Evolutionary conservation across 2,113 vertebrate genomes (phyloP).

Genomic region (Semnopithecus entellus): DNA sequence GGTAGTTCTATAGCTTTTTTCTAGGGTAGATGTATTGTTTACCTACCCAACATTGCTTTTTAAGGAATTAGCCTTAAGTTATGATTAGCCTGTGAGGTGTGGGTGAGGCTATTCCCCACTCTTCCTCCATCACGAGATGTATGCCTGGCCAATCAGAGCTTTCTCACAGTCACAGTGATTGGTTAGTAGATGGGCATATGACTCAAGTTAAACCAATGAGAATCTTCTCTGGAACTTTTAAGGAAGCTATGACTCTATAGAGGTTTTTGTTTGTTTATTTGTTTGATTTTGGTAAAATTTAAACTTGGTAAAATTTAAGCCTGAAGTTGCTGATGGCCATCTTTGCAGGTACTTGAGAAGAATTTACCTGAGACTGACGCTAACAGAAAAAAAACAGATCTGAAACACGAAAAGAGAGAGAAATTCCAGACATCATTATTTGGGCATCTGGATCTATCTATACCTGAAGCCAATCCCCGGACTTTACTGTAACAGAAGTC

Average conservation of each 20-base stretch:
- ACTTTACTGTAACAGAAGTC: not conserved
- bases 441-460: not conserved
- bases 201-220: not conserved
- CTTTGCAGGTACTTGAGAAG: not conserved
- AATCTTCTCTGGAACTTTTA: not conserved
- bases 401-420: not conserved
- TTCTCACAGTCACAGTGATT: not conserved
- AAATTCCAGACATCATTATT: not conserved
- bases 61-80: not conserved
- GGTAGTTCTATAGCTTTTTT: not conserved
- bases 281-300: not conserved
- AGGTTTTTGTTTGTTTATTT: not conserved
- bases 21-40: not conserved
- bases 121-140: not conserved
- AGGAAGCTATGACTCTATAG: not conserved
- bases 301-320: not conserved
- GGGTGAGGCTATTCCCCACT: not conserved
- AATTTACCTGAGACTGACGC: not conserved
- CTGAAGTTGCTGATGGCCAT: not conserved
- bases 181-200: too few relatives aligned
- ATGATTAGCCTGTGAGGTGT: not conserved
- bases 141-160: not conserved
- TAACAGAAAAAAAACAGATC: not conserved
- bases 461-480: not conserved
- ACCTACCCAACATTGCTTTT: not conserved